Evolutionary conservation across 2,797 vertebrate species (phyloP).

Genomic region (Vipera ursinii): DNA sequence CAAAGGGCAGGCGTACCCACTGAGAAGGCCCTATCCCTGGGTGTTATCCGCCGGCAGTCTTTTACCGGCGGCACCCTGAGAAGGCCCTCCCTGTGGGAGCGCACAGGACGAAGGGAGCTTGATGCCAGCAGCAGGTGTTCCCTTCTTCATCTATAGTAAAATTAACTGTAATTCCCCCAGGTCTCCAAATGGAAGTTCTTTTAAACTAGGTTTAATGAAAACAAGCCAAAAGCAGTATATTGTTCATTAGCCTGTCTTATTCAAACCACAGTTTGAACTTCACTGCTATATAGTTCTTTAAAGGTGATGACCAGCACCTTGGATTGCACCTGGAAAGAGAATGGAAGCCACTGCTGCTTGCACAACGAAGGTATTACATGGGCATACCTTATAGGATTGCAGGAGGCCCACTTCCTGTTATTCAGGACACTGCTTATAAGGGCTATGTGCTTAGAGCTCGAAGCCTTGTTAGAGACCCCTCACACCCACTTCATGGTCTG

Average conservation of each 20-base stretch:
- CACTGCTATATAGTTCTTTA: neutral
- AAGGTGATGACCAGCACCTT: neutral
- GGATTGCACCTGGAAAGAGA: neutral
- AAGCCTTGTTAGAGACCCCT: no score
- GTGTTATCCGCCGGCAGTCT: no score
- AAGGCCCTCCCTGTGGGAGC: no score
- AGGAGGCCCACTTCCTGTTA: no score
- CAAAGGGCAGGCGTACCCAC: no score
- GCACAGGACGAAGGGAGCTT: no score
- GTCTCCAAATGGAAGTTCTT: neutral
- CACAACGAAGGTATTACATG: neutral
- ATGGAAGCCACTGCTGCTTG: neutral
- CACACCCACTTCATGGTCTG: no score
- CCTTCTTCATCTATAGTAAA: neutral
- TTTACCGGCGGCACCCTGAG: no score
- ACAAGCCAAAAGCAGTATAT: neutral
- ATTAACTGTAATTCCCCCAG: neutral
- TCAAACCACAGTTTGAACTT: neutral
- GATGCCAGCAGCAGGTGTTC: no score
- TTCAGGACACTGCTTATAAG: no score
- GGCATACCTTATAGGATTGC: neutral
- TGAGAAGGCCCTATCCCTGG: no score
- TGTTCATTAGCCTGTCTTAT: neutral
- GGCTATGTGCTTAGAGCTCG: no score
- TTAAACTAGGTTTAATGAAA: neutral